Percentiles rank a stretch among this genome's conserved stretches.
Conservation (phyloP, 2,113 vertebrate genomes). For the Gambusia holbrooki region DNA sequence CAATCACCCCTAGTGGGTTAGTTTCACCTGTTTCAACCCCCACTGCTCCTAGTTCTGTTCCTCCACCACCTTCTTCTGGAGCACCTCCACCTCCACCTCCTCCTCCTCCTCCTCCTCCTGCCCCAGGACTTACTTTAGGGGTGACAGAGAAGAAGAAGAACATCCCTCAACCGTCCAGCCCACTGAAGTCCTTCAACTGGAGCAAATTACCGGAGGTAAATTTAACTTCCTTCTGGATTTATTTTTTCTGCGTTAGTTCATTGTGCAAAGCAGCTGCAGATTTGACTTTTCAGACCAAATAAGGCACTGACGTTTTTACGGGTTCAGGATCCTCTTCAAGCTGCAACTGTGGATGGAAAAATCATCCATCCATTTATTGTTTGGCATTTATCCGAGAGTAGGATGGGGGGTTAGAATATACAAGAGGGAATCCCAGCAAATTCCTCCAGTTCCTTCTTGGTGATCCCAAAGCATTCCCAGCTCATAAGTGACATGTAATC, state of each 20-base stretch:
- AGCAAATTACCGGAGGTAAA: constrained; percentile 91
- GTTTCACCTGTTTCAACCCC: constrained; percentile 49
- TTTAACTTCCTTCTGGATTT: neutral
- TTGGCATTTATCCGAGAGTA: neutral
- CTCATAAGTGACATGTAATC: too few relatives aligned
- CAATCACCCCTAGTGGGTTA: constrained; percentile 79
- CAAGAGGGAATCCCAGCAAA: neutral
- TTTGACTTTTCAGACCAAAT: neutral
- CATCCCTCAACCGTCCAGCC: constrained; percentile 88
- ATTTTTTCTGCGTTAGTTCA: neutral
- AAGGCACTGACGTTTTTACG: too few relatives aligned
- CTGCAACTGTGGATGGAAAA: neutral
- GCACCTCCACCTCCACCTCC: constrained; percentile 60
- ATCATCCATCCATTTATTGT: neutral
- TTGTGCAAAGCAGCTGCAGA: too few relatives aligned
- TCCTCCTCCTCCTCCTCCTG: constrained; percentile 51
- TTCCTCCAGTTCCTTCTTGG: neutral
- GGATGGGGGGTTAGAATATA: too few relatives aligned
- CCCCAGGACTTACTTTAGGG: constrained; percentile 83
- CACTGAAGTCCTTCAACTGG: constrained; percentile 98
- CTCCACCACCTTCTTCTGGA: constrained; percentile 80
- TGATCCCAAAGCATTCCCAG: too few relatives aligned
- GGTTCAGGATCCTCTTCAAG: neutral
- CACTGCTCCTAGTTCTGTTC: constrained; percentile 69
- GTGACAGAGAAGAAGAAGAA: constrained; percentile 84